Conservation (phyloP, 2,797 vertebrate species). For the Mallotus villosus region DNA sequence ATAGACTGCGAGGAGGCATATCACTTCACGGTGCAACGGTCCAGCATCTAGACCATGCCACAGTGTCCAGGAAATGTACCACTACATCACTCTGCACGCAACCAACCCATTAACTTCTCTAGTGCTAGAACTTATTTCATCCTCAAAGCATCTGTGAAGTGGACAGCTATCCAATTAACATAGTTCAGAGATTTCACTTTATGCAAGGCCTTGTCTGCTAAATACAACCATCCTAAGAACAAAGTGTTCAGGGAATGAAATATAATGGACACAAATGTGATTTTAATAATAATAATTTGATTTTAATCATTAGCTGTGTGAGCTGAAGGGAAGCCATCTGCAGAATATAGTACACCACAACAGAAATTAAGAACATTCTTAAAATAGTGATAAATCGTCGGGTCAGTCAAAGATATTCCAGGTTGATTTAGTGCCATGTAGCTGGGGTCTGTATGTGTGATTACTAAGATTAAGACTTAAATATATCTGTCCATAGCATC, state of each 20-base stretch:
- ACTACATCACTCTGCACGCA: not conserved
- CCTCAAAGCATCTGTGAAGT: not conserved
- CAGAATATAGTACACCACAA: not conserved
- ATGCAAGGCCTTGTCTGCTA: not conserved
- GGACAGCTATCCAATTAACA: conserved; percentile 3
- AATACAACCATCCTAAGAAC: not conserved
- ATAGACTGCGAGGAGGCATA: not conserved
- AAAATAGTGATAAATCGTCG: not conserved
- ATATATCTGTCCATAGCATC: not conserved
- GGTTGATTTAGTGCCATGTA: not conserved
- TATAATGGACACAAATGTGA: not conserved
- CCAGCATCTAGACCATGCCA: not conserved
- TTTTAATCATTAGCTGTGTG: not conserved
- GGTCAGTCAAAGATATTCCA: not conserved
- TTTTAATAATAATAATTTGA: not conserved
- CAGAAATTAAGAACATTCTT: not conserved
- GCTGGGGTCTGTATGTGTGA: not conserved
- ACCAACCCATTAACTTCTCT: conserved; percentile 1
- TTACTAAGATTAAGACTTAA: too few species aligned
- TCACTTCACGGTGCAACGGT: not conserved
- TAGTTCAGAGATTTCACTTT: not conserved
- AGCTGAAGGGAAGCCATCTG: not conserved
- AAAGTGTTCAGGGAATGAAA: not conserved
- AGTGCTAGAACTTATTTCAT: not conserved
- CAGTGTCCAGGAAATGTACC: not conserved